A percentile compares a stretch with the other conserved stretches of the same genome.
Evolutionary conservation across 2,113 vertebrate species (phyloP).

Genomic region (Buteo buteo): DNA sequence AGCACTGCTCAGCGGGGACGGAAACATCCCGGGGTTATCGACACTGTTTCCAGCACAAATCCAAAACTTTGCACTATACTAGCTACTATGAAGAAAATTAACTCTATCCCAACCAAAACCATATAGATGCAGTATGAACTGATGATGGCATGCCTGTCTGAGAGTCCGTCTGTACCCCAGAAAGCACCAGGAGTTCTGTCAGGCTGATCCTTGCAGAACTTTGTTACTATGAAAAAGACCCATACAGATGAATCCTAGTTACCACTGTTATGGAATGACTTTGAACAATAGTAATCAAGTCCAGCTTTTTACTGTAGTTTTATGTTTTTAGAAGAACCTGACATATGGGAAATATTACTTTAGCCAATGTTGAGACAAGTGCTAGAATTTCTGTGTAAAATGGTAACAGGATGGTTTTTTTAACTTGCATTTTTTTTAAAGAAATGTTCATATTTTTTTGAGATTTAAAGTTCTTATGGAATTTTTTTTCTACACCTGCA

Average conservation of each 20-base stretch:
- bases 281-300: constrained; percentile 53
- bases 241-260: constrained; percentile 38
- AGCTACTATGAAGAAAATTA: background rate
- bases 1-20: background rate
- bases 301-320: constrained; percentile 47
- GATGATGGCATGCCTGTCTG: background rate
- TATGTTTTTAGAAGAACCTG: constrained; percentile 5
- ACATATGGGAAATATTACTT: constrained; percentile 43
- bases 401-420: background rate
- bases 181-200: background rate
- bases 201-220: background rate
- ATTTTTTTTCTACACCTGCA: background rate
- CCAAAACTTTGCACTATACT: background rate
- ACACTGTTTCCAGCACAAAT: background rate
- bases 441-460: background rate
- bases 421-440: background rate
- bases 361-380: constrained; percentile 11
- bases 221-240: background rate
- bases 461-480: background rate
- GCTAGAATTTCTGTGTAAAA: constrained; percentile 34
- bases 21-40: background rate
- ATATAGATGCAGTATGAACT: background rate
- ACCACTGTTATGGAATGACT: background rate
- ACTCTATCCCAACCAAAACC: background rate
- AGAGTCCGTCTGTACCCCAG: background rate